Conservation (phyloP, 1,140 invertebrate species). For the Copidosoma floridanum region DNA sequence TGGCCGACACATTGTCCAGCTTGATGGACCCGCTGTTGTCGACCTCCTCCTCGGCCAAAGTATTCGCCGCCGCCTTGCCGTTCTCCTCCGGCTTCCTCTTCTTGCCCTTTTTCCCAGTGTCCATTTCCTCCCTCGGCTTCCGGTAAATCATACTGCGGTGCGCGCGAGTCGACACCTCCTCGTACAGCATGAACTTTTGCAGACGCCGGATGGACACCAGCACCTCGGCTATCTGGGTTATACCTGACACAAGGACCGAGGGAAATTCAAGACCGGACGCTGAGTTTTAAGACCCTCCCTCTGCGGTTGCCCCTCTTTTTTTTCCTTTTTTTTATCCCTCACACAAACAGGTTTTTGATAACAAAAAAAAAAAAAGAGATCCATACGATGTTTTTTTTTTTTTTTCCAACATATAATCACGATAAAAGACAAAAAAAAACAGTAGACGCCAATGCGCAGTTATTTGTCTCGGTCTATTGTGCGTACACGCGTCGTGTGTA, state of each 20-base stretch:
- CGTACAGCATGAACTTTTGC: conserved; percentile 64
- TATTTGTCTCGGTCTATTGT: no score
- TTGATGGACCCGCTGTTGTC: conserved; percentile 35
- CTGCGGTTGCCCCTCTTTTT: no score
- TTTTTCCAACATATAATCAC: no score
- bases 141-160: conserved; percentile 11
- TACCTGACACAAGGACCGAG: conserved; percentile 37
- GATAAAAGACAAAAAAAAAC: no score
- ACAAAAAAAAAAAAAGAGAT: neutral
- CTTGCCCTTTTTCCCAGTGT: conserved; percentile 28
- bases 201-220: conserved; percentile 69
- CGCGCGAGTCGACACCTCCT: conserved; percentile 53
- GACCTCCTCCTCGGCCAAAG: neutral
- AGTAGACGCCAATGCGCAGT: no score
- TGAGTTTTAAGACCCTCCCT: no score
- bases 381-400: no score
- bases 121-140: conserved; percentile 2
- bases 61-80: neutral
- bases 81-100: conserved; percentile 19
- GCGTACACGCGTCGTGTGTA: no score
- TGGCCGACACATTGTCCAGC: conserved; percentile 45
- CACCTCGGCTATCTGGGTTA: conserved; percentile 59
- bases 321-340: conserved; percentile 37
- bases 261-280: no score
- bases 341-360: neutral